Base-by-base conservation (phyloP, 2,113 vertebrate species). In the Cromileptes altivelis region DNA sequence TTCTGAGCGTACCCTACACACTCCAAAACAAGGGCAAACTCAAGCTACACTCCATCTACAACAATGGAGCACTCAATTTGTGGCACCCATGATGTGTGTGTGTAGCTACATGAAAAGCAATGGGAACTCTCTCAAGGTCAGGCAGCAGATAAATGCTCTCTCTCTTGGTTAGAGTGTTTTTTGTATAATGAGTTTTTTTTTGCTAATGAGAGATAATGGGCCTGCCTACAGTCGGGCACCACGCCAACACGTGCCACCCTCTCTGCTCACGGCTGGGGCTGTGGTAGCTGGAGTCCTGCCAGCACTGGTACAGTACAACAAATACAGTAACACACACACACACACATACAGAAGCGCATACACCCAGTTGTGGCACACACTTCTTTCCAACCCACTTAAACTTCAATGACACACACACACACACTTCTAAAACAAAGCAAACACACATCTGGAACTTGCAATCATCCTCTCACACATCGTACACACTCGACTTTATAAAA, bases 201-300 rank as follows among this genome's bases (percentile, higher is more conserved):
- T 91, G 82, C 93, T 94, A 95, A 94, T 95, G 93, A 95, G 92
- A 95, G 94, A 94, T 95, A 94, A 96, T 93, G 93, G 92, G 91
- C 85, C 92, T 93, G 94, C 91, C 91, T 94, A 93, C 92, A 93
- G 89, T 94, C 77, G 82, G 94, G 93, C 94, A 14, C 50, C 15
- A 17, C 19, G 93, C 94, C 94, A 94, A 78, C 79, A 64, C 18
- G 82, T 89, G 87, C 90, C 93, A 93, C 90, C 90, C 92, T 89
- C 91, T 78, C 78, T 86, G 80, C 84, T 89, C 89, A 89, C 88
- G 73, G 90, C 89, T 91, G 92, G 90, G 86, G 85, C 92, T 92
- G 88, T 71, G 67, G 80, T 81, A 87, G 78, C 86, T 96, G 94
- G 94, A 91, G 56, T 75, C 61, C 78, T 90, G 94, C 95, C 95